Base-by-base conservation (phyloP, 1,140 invertebrate genomes). In the Delia radicum region DNA sequence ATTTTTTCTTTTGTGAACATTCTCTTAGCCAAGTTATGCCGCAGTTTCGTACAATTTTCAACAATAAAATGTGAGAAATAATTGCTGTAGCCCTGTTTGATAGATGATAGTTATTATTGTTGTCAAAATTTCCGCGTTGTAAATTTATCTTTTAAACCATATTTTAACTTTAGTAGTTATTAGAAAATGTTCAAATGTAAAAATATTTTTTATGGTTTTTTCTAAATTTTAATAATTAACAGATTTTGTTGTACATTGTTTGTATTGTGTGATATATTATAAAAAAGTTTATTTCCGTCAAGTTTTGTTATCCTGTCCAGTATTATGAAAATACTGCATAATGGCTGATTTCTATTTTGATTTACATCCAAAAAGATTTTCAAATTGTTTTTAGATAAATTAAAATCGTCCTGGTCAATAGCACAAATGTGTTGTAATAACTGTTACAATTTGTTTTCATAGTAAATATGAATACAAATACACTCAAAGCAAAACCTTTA, bases 1-100 rank as follows among this genome's bases (percentile, higher is more conserved):
- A 29, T 67, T 31, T 15, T 67, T 67, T n/a, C n/a, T 67, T 18
- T 67, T 67, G 12, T 63, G 7, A 18, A 5, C 13, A 21, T 24
- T 55, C n/a, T 67, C 21, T 55, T 55, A 55, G 48, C 48, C 48
- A 67, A 31, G 63, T 67, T 67, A 67, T 67, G 63, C 27, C 27
- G 63, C 63, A 67, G 31, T 29, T 29, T 31, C 15, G 29, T 67
- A 15, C 27, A 67, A 67, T 67, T 67, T 31, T 7, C 27, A 67
- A 6, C 24, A 8, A 67, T 29, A 27, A 67, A 67, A 29, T 67
- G 63, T 29, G n/a, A 67, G 63, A 67, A 67, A 67, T 29, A 67
- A 67, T 29, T 67, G 63, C 28, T 31, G 48, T n/a, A 31, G 28
- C 63, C 18, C 2, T 28, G 18, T 15, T 13, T 10, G n/a, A 18